A percentile compares a stretch with the other conserved stretches of the same genome.
phyloP scores from a whole-genome alignment of 2,797 vertebrate species.

The Lemur catta region DNA sequence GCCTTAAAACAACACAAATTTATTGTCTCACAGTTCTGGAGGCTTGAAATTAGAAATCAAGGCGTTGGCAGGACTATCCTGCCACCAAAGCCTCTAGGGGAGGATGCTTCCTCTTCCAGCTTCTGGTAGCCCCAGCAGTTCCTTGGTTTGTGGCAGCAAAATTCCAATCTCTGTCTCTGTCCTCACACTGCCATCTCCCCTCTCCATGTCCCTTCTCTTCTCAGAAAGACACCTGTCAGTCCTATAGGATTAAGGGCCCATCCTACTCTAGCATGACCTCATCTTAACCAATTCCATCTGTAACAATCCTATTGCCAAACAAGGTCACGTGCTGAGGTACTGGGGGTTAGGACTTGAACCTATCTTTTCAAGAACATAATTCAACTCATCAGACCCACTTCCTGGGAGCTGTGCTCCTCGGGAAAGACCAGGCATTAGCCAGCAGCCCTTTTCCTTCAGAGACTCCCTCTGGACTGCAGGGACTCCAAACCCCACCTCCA shows the following conservation, averaged over 20 bases:
- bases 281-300: neutral
- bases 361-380: neutral
- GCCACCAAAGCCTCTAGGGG: neutral
- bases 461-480: no score
- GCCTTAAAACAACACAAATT: neutral
- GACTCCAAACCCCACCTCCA: neutral
- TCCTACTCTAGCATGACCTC: neutral
- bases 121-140: neutral
- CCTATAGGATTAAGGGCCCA: neutral
- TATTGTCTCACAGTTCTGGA: neutral
- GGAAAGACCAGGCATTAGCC: neutral
- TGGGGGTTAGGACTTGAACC: neutral
- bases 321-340: neutral
- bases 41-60: neutral
- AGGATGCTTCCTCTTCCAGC: neutral
- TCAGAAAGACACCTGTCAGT: neutral
- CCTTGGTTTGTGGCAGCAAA: neutral
- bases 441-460: neutral
- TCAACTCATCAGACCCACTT: neutral
- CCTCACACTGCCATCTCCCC: neutral
- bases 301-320: neutral
- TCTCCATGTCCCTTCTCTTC: neutral
- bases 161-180: neutral
- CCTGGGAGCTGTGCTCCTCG: neutral
- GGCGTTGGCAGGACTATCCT: neutral